Conservation (phyloP, 2,888 invertebrate genomes). For the Galerucella calmariensis region DNA sequence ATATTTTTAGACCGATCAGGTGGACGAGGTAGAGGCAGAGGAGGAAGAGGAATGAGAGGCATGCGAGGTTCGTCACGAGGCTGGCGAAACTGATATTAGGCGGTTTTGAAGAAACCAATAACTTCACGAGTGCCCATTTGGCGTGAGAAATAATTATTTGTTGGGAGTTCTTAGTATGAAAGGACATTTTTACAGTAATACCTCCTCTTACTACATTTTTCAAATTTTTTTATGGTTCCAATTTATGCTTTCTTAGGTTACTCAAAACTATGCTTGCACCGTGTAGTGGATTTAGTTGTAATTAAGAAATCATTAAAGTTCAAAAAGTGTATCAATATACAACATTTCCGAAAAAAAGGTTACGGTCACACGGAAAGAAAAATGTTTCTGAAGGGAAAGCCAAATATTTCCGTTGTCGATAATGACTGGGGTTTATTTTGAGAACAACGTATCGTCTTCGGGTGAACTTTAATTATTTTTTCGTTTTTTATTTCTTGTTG, state of each 20-base stretch:
- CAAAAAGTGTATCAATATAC: neutral
- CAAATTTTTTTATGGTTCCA: neutral
- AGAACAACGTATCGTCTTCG: neutral
- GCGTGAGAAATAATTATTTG: neutral
- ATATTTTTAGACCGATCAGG: constrained; percentile 55
- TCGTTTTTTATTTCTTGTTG: neutral
- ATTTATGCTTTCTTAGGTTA: neutral
- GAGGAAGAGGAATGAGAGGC: constrained; percentile 64
- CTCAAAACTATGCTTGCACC: too few species aligned
- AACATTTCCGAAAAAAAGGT: neutral
- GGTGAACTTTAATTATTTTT: neutral
- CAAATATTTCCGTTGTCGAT: neutral
- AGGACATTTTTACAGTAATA: constrained; percentile 4
- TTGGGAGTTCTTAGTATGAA: constrained; percentile 8
- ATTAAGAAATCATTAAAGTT: neutral
- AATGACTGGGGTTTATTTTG: neutral
- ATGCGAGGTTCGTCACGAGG: constrained; percentile 55
- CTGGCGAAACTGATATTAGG: constrained; percentile 53
- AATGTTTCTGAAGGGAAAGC: neutral
- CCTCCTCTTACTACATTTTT: neutral
- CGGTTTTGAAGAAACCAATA: neutral
- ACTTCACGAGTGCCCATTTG: constrained; percentile 1
- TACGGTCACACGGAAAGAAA: neutral
- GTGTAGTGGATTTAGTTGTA: neutral
- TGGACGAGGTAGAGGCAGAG: constrained; percentile 55